Conservation (phyloP, 2,113 vertebrate genomes). For the Thamnophis sirtalis region DNA sequence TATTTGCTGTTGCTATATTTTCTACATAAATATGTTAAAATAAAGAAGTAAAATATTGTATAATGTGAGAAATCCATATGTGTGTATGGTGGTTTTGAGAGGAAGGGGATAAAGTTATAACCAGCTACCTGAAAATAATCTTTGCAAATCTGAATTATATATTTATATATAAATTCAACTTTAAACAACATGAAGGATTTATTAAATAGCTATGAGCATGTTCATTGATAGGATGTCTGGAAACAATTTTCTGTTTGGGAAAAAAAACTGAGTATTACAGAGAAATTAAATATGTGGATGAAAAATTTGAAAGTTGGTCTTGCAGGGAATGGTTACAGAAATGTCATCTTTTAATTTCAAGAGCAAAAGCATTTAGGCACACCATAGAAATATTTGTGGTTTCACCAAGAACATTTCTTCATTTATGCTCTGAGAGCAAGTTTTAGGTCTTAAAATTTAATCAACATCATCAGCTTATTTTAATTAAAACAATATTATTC, state of each 20-base stretch:
- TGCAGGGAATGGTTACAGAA: background rate
- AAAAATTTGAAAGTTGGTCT: background rate
- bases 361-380: background rate
- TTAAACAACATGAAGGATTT: background rate
- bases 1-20: background rate
- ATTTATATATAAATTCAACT: background rate
- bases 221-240: background rate
- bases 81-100: background rate
- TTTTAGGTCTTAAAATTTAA: background rate
- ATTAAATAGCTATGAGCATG: background rate
- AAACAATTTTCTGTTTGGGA: background rate
- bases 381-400: background rate
- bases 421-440: background rate
- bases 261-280: background rate
- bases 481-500: background rate
- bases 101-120: background rate
- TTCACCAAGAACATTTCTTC: background rate
- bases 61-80: background rate
- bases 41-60: background rate
- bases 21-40: background rate
- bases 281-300: background rate
- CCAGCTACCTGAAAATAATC: background rate
- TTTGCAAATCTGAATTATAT: background rate
- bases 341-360: background rate
- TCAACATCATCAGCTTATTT: background rate